These are phyloP conservation scores for Leucania comma DNA, from an alignment of 2,888 invertebrate species.

Conservation along the genomic window DNA sequence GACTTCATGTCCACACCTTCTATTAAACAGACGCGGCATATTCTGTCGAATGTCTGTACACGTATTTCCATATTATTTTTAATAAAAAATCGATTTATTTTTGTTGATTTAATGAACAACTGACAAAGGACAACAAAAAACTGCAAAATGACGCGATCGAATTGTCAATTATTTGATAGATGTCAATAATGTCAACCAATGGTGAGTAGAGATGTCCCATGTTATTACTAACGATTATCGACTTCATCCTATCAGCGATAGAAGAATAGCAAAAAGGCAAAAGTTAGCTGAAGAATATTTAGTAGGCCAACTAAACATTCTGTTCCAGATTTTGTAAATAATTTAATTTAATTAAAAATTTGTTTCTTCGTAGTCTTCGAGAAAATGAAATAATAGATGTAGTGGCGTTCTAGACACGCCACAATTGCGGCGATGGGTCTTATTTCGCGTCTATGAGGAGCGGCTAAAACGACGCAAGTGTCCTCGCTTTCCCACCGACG, in stretches of 20 bases:
- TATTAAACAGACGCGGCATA: slow-evolving; percentile 81
- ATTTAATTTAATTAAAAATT: too few species aligned
- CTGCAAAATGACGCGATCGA: slow-evolving; percentile 36
- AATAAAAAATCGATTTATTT: slow-evolving; percentile 18
- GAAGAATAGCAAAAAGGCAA: background rate
- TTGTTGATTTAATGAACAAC: slow-evolving; percentile 17
- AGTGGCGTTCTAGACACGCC: too few species aligned
- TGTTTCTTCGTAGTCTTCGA: too few species aligned
- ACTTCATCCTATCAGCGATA: too few species aligned
- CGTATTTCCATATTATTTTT: slow-evolving; percentile 67
- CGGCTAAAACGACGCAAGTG: too few species aligned
- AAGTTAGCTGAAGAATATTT: background rate
- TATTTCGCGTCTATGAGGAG: too few species aligned
- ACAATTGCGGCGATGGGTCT: too few species aligned
- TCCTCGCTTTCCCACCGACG: too few species aligned
- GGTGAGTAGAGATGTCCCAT: background rate
- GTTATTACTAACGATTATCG: background rate
- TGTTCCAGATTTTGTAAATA: too few species aligned
- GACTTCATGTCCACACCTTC: slow-evolving; percentile 75
- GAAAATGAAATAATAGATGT: too few species aligned
- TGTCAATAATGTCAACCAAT: slow-evolving; percentile 38
- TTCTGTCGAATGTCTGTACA: slow-evolving; percentile 67
- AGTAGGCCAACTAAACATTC: too few species aligned
- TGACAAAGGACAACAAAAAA: slow-evolving; percentile 29
- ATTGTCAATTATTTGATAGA: slow-evolving; percentile 23